Evolutionary conservation across 2,888 invertebrate genomes (phyloP), one percentile per base, ranked within the genome.

Genomic region (Nemotelus pantherinus): DNA sequence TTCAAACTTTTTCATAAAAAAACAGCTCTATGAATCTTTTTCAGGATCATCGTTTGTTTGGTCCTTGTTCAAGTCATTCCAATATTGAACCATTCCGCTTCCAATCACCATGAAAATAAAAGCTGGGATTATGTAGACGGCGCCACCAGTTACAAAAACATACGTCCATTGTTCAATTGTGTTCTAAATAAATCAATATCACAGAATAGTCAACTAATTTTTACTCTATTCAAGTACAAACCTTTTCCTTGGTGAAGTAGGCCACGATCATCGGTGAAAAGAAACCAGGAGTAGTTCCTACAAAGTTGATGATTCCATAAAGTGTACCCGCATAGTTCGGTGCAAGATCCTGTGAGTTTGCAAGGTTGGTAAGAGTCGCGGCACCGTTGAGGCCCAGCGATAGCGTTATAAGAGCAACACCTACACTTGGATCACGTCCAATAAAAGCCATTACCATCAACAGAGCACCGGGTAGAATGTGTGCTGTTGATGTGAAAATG

Each of bases 111-210:
- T 91, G 85, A 93, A 94, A 78, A 93, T 87, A 2, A 93, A 68
- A 0, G 93, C 93, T 0, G 92, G 90, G 2, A 91, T 89, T 25
- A 91, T 90, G 83, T 94, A 94, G 0, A 92, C 89, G 0, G 89
- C 88, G 0, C 93, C 92, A 0, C 94, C 94, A 48, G 93, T 92
- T 82, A 92, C 89, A 83, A 94, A 94, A 72, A 94, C 90, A 47
- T 90, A 89, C 71, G 93, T 90, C 94, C 94, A 94, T 85, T 94
- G 91, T 43, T 90, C 88, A 76, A 94, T 89, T n/a, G 93, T 92
- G 81, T 93, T 94, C 93, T 94, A 84, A n/a, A 88, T 25, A 88
- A 79, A 10, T 41, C 50, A 41, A 3, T 3, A 68, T 25, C 43
- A 58, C 45, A 55, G 41, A 72, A 53, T 74, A 43, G 6, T 3